Evolutionary conservation across 2,113 vertebrate species (phyloP).

Genomic region (Platichthys stellatus): DNA sequence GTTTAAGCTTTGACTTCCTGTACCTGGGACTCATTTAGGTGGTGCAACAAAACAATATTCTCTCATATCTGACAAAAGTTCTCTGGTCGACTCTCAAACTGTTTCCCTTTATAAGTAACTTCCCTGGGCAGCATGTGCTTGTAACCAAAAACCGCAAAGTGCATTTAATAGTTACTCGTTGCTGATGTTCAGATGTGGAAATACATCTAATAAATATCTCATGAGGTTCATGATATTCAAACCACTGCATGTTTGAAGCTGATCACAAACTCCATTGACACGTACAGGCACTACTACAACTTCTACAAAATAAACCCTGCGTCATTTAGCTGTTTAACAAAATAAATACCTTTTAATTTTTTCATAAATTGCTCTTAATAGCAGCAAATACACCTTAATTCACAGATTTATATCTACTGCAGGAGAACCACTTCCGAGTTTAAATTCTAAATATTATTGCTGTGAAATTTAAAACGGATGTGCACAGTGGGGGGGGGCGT

Average conservation of each 20-base stretch:
- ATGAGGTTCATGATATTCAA: not conserved
- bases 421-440: not conserved
- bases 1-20: not conserved
- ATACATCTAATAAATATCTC: conserved; percentile 17
- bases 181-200: conserved; percentile 10
- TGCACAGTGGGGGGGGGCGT: not conserved
- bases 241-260: conserved; percentile 17
- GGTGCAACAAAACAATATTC: too few species aligned
- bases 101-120: not conserved
- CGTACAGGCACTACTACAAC: conserved; percentile 16
- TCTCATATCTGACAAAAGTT: too few species aligned
- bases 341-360: conserved; percentile 45
- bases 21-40: not conserved
- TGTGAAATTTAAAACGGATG: not conserved
- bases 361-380: conserved; percentile 1
- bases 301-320: conserved; percentile 48
- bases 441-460: conserved; percentile 46
- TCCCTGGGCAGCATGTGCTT: not conserved
- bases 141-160: not conserved
- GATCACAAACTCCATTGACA: not conserved
- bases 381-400: conserved; percentile 21
- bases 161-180: conserved; percentile 20
- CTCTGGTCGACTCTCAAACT: too few species aligned
- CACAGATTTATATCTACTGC: not conserved
- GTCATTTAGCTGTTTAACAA: conserved; percentile 22